A percentile compares a stretch with the other conserved stretches of the same genome.
These are phyloP conservation scores for Ormyrus nitidulus DNA, from an alignment of 2,888 invertebrate species.

Conservation along the genomic window DNA sequence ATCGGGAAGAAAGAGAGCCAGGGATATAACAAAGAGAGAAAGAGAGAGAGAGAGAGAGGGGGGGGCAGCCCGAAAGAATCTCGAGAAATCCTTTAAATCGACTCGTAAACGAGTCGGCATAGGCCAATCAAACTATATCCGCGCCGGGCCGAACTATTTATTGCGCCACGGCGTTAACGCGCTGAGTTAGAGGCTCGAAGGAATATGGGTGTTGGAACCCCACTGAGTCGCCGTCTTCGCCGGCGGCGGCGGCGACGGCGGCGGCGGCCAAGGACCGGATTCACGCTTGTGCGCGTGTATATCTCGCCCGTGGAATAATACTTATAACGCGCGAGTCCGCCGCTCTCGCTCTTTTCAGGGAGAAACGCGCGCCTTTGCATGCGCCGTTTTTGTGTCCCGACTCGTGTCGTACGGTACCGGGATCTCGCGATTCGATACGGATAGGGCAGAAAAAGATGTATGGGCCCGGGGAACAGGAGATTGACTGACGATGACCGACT, in stretches of 20 bases:
- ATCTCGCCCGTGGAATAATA: conserved; percentile 12
- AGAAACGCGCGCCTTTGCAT: conserved; percentile 28
- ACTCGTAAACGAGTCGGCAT: conserved; percentile 18
- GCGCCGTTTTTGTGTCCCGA: background rate
- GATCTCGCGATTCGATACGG: conserved; percentile 27
- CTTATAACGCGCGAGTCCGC: background rate
- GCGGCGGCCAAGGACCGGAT: conserved; percentile 31
- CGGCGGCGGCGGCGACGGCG: background rate
- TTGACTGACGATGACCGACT: conserved; percentile 49
- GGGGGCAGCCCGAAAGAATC: background rate
- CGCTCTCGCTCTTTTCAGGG: conserved; percentile 9
- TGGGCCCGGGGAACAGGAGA: background rate
- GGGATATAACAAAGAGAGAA: background rate
- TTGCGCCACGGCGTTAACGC: conserved; percentile 4
- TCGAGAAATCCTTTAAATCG: conserved; percentile 23
- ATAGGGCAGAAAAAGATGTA: conserved; percentile 8
- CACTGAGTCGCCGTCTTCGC: conserved; percentile 8
- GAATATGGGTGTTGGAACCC: conserved; percentile 7
- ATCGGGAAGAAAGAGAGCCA: conserved; percentile 7
- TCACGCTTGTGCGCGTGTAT: conserved; percentile 23
- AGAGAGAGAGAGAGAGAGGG: conserved; percentile 9
- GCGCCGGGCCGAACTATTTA: conserved; percentile 1
- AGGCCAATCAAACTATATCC: too few species aligned
- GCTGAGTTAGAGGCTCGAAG: conserved; percentile 6
- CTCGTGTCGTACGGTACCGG: background rate